Percentiles rank a stretch among this genome's conserved stretches.
Conservation (phyloP, 2,113 vertebrate genomes). For the Serilophus lunatus region DNA sequence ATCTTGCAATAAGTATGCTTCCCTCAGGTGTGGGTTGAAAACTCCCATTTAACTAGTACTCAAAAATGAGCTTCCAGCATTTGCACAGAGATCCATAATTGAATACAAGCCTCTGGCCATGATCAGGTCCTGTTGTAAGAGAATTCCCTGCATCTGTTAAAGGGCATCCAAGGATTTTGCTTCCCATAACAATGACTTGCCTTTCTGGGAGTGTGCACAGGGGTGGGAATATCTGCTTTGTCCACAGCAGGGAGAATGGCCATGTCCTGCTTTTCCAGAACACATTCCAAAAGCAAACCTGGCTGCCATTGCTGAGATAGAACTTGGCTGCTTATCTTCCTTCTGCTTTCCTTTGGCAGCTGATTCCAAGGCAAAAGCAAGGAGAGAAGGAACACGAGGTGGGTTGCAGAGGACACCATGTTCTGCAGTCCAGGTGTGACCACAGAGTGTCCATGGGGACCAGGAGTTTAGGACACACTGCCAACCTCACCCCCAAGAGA, state of each 20-base stretch:
- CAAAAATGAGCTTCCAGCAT: background rate
- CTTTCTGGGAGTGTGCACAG: background rate
- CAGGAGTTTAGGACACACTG: background rate
- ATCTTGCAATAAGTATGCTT: background rate
- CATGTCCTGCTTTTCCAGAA: background rate
- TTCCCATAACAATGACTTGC: background rate
- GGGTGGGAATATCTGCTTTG: background rate
- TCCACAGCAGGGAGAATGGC: background rate
- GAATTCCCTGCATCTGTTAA: background rate
- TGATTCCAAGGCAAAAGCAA: background rate
- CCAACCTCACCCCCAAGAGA: background rate
- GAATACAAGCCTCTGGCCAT: background rate
- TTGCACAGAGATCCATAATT: background rate
- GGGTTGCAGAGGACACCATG: background rate
- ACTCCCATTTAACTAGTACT: background rate
- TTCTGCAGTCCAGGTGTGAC: background rate
- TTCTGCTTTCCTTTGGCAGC: background rate
- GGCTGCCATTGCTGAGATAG: background rate
- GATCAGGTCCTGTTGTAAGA: background rate
- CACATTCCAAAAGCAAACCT: background rate
- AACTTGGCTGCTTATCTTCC: background rate
- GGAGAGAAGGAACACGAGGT: background rate
- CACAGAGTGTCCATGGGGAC: accelerated
- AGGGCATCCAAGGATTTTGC: background rate
- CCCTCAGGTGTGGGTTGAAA: background rate